Conservation (phyloP, 1,140 invertebrate species). For the Bombus waltoni region DNA sequence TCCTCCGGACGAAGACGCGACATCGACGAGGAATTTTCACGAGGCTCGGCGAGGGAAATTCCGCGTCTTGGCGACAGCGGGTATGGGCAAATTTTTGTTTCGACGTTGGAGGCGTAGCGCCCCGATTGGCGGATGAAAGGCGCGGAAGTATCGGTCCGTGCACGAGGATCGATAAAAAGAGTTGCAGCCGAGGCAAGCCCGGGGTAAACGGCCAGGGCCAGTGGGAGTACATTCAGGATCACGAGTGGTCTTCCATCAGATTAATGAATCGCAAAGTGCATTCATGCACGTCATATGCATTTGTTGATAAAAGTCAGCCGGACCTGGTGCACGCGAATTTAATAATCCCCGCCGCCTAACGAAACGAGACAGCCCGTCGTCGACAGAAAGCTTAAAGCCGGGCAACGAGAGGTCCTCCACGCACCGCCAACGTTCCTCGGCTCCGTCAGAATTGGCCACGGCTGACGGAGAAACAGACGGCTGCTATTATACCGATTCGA, state of each 20-base stretch:
- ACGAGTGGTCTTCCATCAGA: conserved; percentile 54
- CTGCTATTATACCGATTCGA: neutral
- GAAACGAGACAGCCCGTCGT: conserved; percentile 6
- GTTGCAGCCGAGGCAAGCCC: conserved; percentile 45
- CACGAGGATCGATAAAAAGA: conserved; percentile 58
- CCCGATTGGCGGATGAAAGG: conserved; percentile 47
- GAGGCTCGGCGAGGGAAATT: neutral
- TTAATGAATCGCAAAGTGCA: conserved; percentile 53
- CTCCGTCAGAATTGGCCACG: neutral
- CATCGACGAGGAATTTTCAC: neutral
- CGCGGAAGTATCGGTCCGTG: conserved; percentile 53
- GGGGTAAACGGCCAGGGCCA: conserved; percentile 51
- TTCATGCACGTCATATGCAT: conserved; percentile 45
- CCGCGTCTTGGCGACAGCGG: neutral
- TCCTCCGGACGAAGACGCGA: neutral
- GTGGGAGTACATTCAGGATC: conserved; percentile 41
- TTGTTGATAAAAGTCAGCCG: conserved; percentile 45
- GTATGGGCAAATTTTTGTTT: conserved; percentile 32
- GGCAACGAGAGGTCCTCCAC: conserved; percentile 9
- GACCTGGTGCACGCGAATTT: conserved; percentile 47
- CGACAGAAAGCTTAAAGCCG: neutral
- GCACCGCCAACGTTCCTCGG: conserved; percentile 14
- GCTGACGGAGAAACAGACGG: too few species aligned
- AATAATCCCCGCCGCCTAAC: conserved; percentile 29
- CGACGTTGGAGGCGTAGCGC: conserved; percentile 18